Evolutionary conservation across 2,113 vertebrate genomes (phyloP).

Genomic region (Heteronetta atricapilla): DNA sequence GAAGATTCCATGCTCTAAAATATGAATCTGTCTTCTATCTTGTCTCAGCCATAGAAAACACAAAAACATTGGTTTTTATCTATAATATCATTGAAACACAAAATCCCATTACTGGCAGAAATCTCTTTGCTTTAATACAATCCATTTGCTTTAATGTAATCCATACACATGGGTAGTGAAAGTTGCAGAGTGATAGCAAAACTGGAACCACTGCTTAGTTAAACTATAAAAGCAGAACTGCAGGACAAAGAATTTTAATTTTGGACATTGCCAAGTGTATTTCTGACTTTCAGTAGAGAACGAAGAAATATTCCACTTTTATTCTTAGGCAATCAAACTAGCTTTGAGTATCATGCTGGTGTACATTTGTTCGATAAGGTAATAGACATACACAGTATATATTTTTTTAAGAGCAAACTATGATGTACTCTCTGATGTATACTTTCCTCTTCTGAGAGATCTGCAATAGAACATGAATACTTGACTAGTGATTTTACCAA

Average conservation of each 20-base stretch:
- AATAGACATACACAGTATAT: not conserved
- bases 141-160: too few species aligned
- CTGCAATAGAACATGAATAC: not conserved
- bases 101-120: not conserved
- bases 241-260: not conserved
- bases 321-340: not conserved
- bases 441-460: not conserved
- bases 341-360: not conserved
- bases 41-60: not conserved
- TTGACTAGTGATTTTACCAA: not conserved
- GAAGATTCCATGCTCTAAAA: not conserved
- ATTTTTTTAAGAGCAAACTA: not conserved
- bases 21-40: not conserved
- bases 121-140: not conserved
- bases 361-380: not conserved
- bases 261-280: not conserved
- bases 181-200: not conserved
- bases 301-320: not conserved
- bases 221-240: not conserved
- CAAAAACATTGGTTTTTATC: not conserved
- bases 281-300: not conserved
- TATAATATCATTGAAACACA: not conserved
- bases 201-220: not conserved
- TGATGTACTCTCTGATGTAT: not conserved
- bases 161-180: accelerated